Percentiles rank a stretch among this genome's conserved stretches.
Conservation (phyloP, 2,888 invertebrate genomes). For the Cheilosia vernalis region DNA sequence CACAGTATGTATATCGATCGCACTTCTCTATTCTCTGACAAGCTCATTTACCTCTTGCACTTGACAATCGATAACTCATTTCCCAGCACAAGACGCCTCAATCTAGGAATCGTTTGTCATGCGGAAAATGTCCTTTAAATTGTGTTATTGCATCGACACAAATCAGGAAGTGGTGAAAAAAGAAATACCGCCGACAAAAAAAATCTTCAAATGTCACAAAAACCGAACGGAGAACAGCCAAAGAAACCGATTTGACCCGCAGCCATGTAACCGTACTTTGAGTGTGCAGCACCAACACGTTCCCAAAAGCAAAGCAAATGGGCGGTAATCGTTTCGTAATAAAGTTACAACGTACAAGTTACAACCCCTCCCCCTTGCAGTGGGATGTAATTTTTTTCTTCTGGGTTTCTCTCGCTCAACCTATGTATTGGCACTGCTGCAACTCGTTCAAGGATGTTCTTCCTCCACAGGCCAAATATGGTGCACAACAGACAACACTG, state of each 20-base stretch:
- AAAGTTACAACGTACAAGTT: constrained; percentile 62
- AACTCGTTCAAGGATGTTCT: constrained; percentile 64
- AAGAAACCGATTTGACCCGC: constrained; percentile 60
- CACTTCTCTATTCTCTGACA: not conserved
- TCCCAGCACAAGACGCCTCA: constrained; percentile 37
- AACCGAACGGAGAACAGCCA: constrained; percentile 23
- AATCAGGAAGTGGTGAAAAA: constrained; percentile 56
- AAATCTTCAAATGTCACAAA: constrained; percentile 3
- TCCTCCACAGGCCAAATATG: constrained; percentile 33
- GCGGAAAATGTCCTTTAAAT: constrained; percentile 69
- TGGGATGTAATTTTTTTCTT: constrained; percentile 39
- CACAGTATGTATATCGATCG: not conserved
- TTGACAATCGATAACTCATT: constrained; percentile 66
- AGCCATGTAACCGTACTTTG: constrained; percentile 65
- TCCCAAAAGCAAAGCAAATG: constrained; percentile 27
- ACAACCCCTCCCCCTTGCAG: constrained; percentile 24
- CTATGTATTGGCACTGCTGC: constrained; percentile 7
- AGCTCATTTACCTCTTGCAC: constrained; percentile 51
- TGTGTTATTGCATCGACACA: constrained; percentile 69
- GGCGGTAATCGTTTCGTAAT: constrained; percentile 72
- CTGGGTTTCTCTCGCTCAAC: not conserved
- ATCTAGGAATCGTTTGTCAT: constrained; percentile 52
- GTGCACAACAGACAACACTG: constrained; percentile 1
- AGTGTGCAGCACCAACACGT: not conserved
- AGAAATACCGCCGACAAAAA: constrained; percentile 2